Percentiles rank a stretch among this genome's conserved stretches.
phyloP scores from a whole-genome alignment of 2,888 invertebrate genomes.

The Euplexia lucipara region DNA sequence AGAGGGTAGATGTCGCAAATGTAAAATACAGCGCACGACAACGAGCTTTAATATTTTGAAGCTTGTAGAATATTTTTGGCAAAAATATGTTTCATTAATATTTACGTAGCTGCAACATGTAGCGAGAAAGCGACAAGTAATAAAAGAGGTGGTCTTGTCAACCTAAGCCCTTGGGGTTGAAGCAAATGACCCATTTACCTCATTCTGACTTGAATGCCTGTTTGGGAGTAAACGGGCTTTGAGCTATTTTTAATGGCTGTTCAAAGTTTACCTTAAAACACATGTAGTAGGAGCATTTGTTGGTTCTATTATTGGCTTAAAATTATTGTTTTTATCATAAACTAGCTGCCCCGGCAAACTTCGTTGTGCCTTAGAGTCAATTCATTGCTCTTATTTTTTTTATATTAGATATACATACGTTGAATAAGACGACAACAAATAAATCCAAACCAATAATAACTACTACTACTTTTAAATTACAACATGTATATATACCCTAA shows the following conservation, averaged over 20 bases:
- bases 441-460: too few relatives aligned
- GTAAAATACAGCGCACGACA: constrained; percentile 54
- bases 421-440: too few relatives aligned
- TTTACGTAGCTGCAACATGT: constrained; percentile 8
- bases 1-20: constrained; percentile 62
- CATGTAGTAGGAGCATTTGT: neutral
- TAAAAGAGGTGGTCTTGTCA: constrained; percentile 23
- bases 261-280: neutral
- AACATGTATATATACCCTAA: too few relatives aligned
- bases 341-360: too few relatives aligned
- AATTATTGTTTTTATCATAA: neutral
- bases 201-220: constrained; percentile 27
- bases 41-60: constrained; percentile 45
- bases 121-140: neutral
- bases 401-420: too few relatives aligned
- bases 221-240: constrained; percentile 5
- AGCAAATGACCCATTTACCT: constrained; percentile 27
- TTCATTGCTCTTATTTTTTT: too few relatives aligned
- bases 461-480: too few relatives aligned
- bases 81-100: constrained; percentile 38
- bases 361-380: too few relatives aligned
- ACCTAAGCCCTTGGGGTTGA: constrained; percentile 1
- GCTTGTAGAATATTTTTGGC: constrained; percentile 22
- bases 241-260: constrained; percentile 16
- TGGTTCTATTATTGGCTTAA: neutral